Conservation (phyloP, 30 jellyfish, hydroid and myxozoan genomes). For the Aurelia sp. region DNA sequence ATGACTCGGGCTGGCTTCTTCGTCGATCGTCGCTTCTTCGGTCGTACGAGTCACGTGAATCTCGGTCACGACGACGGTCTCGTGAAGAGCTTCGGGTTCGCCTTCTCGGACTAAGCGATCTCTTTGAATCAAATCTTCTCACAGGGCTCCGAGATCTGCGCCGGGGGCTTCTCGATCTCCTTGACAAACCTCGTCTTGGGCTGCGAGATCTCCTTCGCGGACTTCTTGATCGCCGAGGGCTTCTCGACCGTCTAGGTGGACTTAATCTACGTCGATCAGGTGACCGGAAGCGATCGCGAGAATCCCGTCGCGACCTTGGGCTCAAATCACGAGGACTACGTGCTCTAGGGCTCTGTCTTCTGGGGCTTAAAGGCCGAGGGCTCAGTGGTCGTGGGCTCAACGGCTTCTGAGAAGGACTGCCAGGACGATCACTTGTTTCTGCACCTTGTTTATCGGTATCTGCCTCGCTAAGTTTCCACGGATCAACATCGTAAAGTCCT, state of each 20-base stretch:
- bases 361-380: slow-evolving; percentile 24
- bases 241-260: slow-evolving; percentile 36
- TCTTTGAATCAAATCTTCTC: slow-evolving; percentile 32
- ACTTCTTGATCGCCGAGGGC: slow-evolving; percentile 35
- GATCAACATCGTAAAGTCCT: slow-evolving; percentile 28
- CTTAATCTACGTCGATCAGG: slow-evolving; percentile 42
- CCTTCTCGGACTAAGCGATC: slow-evolving; percentile 59
- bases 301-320: slow-evolving; percentile 1
- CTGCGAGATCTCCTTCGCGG: slow-evolving; percentile 35
- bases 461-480: slow-evolving; percentile 7
- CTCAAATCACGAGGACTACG: neutral
- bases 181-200: slow-evolving; percentile 33
- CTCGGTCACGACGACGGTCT: slow-evolving; percentile 34
- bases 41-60: neutral
- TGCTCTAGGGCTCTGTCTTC: slow-evolving; percentile 6
- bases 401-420: slow-evolving; percentile 16
- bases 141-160: slow-evolving; percentile 52
- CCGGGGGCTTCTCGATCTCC: slow-evolving; percentile 64
- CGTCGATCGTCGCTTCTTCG: slow-evolving; percentile 29
- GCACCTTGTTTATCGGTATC: neutral
- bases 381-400: slow-evolving; percentile 29
- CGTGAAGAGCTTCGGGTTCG: slow-evolving; percentile 39
- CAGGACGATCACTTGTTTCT: slow-evolving; percentile 1
- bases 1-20: slow-evolving; percentile 4
- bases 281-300: slow-evolving; percentile 4